Base-by-base conservation (phyloP, 2,888 invertebrate genomes). In the Sesia bembeciformis region DNA sequence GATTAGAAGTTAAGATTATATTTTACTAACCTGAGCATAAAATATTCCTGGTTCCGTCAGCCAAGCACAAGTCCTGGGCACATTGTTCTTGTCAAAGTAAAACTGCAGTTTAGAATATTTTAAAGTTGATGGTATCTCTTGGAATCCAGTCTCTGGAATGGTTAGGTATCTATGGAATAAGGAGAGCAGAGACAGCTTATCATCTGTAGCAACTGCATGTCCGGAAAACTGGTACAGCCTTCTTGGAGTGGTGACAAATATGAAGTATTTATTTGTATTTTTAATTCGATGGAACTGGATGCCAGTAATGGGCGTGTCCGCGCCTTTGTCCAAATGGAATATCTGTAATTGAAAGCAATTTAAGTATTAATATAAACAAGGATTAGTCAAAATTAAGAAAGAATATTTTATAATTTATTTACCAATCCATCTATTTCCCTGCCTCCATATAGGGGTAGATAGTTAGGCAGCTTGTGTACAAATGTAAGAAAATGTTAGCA, bases 201-300 rank as follows among this genome's bases (percentile, higher is more conserved):
- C 97, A 7, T 96, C 95, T 0, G 78, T 79, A 0, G 91, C 81
- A 58, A 92, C 92, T 0, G 93, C 91, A 53, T 93, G 91, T 3
- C 97, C 97, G 59, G 95, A 92, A 72, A 97, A 98, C 78, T 96
- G 96, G 82, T 97, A 98, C 51, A 98, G 84, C 55, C 96, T 91
- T 52, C 93, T 94, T 1, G 95, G 92, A 4, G 98, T 97, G 0
- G 97, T 94, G 3, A 94, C 95, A 61, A 98, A 92, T 43, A 98
- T 93, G 54, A 95, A 93, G 78, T 95, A 97, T 69, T 93, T 94
- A 59, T 93, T 93, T 0, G 93, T 91, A 53, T 91, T 91, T 6
- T 93, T 92, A 56, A 95, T 90, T 70, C 93, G 92, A 73, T 95
- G 94, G 78, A 96, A 95, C 73, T 96, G 94, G 54, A 98, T 87